Conservation (phyloP, 1,140 invertebrate genomes). For the Papilio helenus region DNA sequence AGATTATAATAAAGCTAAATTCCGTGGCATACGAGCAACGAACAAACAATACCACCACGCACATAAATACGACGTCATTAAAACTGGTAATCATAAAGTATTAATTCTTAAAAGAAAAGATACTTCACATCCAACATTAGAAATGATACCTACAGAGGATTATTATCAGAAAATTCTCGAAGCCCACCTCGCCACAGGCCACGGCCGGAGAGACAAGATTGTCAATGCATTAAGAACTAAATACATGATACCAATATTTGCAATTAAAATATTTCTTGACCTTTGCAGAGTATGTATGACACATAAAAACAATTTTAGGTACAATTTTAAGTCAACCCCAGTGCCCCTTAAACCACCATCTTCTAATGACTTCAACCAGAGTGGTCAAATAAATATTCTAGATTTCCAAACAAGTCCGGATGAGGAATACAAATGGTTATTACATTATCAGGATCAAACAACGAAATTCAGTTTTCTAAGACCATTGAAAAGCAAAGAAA, state of each 20-base stretch:
- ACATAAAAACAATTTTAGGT: constrained; percentile 1
- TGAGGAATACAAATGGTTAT: constrained; percentile 23
- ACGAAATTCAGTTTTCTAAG: constrained; percentile 73
- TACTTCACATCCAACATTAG: neutral
- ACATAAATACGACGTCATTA: constrained; percentile 12
- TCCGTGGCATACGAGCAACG: constrained; percentile 33
- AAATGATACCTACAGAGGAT: constrained; percentile 31
- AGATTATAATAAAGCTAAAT: constrained; percentile 37
- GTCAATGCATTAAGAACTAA: neutral
- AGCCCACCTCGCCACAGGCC: neutral
- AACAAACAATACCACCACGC: constrained; percentile 45
- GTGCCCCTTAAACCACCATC: neutral
- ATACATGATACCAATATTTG: constrained; percentile 18
- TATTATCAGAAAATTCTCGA: constrained; percentile 28
- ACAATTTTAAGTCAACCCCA: neutral
- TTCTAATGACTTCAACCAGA: constrained; percentile 25
- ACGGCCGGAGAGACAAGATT: constrained; percentile 22
- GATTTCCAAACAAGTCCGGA: constrained; percentile 20
- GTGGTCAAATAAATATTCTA: constrained; percentile 17
- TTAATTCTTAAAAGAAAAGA: constrained; percentile 33
- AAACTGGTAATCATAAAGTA: neutral
- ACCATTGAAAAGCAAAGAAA: constrained; percentile 58
- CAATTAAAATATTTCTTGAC: constrained; percentile 15
- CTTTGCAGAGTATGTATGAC: constrained; percentile 1
- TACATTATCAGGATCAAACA: constrained; percentile 23